Evolutionary conservation across 2,797 vertebrate genomes (phyloP), one percentile per base, ranked within the genome.

Genomic region (Phataginus tricuspis): DNA sequence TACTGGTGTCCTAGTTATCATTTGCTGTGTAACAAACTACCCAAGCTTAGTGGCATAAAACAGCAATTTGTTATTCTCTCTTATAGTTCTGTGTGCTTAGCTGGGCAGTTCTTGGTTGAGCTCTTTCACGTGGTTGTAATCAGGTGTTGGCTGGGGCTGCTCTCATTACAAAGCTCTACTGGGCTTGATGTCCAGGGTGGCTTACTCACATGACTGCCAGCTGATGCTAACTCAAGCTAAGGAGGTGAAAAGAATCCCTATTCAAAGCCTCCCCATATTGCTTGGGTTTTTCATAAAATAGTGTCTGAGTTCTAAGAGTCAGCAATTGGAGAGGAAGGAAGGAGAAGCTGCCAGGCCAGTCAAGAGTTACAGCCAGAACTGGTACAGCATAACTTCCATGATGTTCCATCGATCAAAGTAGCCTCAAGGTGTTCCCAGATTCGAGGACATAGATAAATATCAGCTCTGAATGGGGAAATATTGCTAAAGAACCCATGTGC

Each of bases 211-310:
- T 45, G 53, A 69, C 55, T 55, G 42, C 68, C 39, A 55, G 29
- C 27, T 85, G 84, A 88, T 91, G 59, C 42, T 68, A 37, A 63
- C 57, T 78, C 86, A 84, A 61, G 61, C 29, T 53, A 34, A 95
- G 72, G 16, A 72, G 91, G 23, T 88, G 66, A 68, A 59, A 71
- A 74, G 49, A 87, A 59, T 34, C 53, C 42, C 37, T 75, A 3
- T 74, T 29, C 25, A 5, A 61, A 83, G 34, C 51, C 12, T 87
- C 31, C 72, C 18, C 25, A 16, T 45, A 23, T 16, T 61, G 29
- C 51, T 66, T 94, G 74, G 11, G 6, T 92, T 96, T 91, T 68
- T 89, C 64, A 55, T 68, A 78, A 89, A 86, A 51, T 83, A 68
- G 74, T 53, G 19, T 29, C 55, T 93, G 66, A 3, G 6, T 78